Conservation (phyloP, 2,888 invertebrate species). For the Nemotelus nigrinus region DNA sequence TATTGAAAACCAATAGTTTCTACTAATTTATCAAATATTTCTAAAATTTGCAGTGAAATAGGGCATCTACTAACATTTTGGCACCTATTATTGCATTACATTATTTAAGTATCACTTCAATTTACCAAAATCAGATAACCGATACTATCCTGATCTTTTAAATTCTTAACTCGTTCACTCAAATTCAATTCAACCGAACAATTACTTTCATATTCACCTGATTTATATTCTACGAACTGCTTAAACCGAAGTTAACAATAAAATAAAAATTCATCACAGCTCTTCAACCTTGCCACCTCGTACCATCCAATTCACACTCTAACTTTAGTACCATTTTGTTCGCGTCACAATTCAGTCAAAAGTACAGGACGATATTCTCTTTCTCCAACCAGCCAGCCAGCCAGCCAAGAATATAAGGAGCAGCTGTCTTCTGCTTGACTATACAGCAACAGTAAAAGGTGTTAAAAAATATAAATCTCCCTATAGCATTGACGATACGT, state of each 20-base stretch:
- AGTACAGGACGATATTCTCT: not conserved
- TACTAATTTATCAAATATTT: no score
- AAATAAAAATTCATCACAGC: not conserved
- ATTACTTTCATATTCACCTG: not conserved
- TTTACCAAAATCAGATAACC: no score
- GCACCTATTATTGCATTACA: no score
- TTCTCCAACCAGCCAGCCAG: no score
- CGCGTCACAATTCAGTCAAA: constrained; percentile 16
- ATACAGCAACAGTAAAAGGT: not conserved
- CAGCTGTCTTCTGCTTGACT: no score
- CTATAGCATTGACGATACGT: constrained; percentile 2
- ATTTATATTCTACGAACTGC: not conserved
- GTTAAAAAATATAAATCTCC: constrained; percentile 1
- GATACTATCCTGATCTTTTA: no score
- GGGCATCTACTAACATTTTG: no score
- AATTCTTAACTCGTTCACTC: not conserved
- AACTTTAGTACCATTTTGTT: no score
- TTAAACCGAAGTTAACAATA: not conserved
- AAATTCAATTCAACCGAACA: not conserved
- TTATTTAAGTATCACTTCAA: no score
- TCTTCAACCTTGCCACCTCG: not conserved
- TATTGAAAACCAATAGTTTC: no score
- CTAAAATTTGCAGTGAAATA: no score
- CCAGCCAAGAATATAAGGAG: no score
- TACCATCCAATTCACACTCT: not conserved